Percentiles rank a stretch among this genome's conserved stretches.
phyloP scores from a whole-genome alignment of 2,797 vertebrate species.

The Sciurus vulgaris region DNA sequence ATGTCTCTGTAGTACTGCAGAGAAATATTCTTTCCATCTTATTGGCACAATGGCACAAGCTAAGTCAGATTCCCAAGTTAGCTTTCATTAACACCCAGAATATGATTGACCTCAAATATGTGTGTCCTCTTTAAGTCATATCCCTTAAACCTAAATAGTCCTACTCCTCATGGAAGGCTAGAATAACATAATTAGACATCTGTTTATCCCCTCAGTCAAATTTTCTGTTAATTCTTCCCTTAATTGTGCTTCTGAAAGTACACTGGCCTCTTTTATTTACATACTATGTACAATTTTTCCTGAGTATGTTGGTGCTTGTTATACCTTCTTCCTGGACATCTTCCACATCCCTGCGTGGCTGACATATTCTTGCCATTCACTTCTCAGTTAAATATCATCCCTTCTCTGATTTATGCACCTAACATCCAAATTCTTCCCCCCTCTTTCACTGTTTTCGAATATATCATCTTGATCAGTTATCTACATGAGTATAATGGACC shows the following conservation, averaged over 20 bases:
- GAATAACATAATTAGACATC: background rate
- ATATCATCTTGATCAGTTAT: background rate
- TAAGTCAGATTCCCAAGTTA: background rate
- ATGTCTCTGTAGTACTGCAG: background rate
- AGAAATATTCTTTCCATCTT: conserved; percentile 21
- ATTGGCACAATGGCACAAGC: background rate
- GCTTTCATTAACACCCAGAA: background rate
- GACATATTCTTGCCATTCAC: background rate
- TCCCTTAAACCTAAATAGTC: background rate
- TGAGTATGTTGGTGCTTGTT: background rate
- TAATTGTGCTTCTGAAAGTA: background rate
- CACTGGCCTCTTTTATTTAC: background rate
- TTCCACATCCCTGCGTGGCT: background rate
- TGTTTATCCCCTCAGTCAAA: background rate
- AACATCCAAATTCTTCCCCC: background rate
- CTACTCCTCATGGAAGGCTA: background rate
- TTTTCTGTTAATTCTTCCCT: background rate
- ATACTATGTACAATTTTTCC: background rate
- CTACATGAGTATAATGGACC: background rate
- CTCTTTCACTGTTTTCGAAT: background rate
- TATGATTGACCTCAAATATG: background rate
- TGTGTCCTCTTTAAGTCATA: background rate
- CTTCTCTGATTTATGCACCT: background rate
- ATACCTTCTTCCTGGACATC: background rate
- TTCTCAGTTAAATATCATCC: background rate